Evolutionary conservation across 2,113 vertebrate genomes (phyloP).

Genomic region (Calyptomena viridis): DNA sequence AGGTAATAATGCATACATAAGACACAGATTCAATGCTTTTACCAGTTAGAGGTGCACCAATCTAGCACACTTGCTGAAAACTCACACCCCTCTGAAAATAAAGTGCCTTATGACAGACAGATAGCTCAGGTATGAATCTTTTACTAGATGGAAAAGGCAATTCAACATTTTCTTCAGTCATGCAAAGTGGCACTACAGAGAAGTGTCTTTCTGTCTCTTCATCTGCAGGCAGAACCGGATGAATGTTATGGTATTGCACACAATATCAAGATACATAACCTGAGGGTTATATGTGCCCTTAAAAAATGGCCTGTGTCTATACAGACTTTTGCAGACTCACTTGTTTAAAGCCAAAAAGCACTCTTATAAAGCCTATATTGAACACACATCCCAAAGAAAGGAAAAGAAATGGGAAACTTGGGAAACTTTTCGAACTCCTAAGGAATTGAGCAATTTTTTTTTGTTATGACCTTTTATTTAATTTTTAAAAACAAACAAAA

Average conservation of each 20-base stretch:
- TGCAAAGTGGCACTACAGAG: neutral
- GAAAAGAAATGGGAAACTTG: neutral
- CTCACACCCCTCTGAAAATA: neutral
- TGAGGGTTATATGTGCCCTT: neutral
- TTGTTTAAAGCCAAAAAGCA: neutral
- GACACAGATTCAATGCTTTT: neutral
- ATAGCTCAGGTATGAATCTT: neutral
- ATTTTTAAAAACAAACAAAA: neutral
- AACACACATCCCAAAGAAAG: neutral
- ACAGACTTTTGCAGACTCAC: neutral
- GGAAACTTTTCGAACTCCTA: neutral
- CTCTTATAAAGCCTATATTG: neutral
- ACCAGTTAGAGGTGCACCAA: neutral
- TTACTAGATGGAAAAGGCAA: neutral
- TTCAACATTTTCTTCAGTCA: neutral
- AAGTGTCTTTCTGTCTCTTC: neutral
- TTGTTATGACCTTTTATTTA: too few relatives aligned
- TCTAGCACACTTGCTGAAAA: neutral
- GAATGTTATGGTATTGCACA: neutral
- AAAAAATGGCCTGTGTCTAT: neutral
- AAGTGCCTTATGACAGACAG: neutral
- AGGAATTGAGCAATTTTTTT: rapidly evolving
- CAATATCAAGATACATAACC: neutral
- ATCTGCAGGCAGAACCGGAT: neutral
- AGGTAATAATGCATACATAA: slow-evolving; percentile 1